phyloP scores from a whole-genome alignment of 2,797 vertebrate genomes.

The Ara ararauna region DNA sequence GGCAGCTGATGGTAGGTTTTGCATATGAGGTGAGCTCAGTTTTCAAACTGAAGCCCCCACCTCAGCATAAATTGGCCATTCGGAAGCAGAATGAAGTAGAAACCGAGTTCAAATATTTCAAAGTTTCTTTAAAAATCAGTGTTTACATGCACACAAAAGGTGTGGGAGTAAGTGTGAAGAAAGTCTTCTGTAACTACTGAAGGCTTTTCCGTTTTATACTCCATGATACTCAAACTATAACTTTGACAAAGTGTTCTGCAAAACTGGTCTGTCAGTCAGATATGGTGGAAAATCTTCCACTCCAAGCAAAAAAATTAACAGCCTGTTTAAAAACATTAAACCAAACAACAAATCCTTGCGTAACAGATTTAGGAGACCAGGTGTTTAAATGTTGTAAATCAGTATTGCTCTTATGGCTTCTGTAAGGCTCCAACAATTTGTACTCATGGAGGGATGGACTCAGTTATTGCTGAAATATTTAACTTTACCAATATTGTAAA shows the following conservation, averaged over 20 bases:
- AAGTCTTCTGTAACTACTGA: not conserved
- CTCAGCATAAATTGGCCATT: not conserved
- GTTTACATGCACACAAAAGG: not conserved
- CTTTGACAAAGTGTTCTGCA: not conserved
- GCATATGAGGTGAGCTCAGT: not conserved
- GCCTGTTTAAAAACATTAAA: not conserved
- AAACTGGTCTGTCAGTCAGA: not conserved
- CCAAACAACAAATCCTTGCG: not conserved
- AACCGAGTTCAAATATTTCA: not conserved
- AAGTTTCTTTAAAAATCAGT: not conserved
- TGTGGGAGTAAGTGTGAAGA: slow-evolving; percentile 13
- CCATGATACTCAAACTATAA: not conserved
- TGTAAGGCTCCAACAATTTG: not conserved
- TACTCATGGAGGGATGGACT: not conserved
- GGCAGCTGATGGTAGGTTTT: not conserved
- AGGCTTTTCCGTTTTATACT: not conserved
- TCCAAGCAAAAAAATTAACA: not conserved
- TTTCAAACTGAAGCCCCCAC: not conserved
- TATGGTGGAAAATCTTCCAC: not conserved
- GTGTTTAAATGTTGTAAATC: not conserved
- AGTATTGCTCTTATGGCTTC: not conserved
- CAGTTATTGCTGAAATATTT: not conserved
- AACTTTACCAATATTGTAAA: not conserved
- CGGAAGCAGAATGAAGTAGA: not conserved
- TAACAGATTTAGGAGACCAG: not conserved